Percentiles rank a stretch among this genome's conserved stretches.
These are phyloP conservation scores for Loripinus fragilis DNA, from an alignment of 2,888 invertebrate species.

Conservation along the genomic window DNA sequence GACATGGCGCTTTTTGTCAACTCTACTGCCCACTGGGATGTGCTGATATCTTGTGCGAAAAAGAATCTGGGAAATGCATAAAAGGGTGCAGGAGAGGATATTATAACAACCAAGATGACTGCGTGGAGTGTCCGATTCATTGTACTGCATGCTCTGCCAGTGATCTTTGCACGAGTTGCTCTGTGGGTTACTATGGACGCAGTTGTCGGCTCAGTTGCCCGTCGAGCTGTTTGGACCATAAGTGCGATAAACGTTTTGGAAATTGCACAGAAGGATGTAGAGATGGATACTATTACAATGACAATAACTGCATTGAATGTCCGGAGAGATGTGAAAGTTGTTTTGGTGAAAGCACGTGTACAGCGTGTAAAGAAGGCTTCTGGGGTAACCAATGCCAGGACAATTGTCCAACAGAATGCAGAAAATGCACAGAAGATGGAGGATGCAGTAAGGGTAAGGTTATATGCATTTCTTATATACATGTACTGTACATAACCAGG, in stretches of 20 bases:
- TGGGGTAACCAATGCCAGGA: neutral
- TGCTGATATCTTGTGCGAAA: too few species aligned
- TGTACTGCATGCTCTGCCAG: neutral
- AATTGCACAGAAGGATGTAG: neutral
- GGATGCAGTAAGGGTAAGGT: too few species aligned
- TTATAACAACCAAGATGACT: too few species aligned
- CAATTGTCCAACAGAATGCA: neutral
- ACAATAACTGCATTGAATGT: neutral
- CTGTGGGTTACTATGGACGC: neutral
- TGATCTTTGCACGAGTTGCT: neutral
- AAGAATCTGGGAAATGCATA: too few species aligned
- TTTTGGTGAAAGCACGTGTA: neutral
- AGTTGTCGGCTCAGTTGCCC: neutral
- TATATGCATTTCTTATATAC: neutral
- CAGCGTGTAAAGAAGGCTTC: neutral
- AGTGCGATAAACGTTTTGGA: neutral
- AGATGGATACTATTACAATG: neutral
- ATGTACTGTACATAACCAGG: neutral
- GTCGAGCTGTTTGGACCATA: neutral
- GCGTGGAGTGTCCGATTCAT: too few species aligned
- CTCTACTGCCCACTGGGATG: too few species aligned
- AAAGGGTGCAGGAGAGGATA: too few species aligned
- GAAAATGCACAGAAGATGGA: neutral
- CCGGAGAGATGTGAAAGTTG: neutral
- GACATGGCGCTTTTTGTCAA: too few species aligned